A percentile compares a stretch with the other conserved stretches of the same genome.
phyloP scores from a whole-genome alignment of 2,797 vertebrate species.

The Columba guinea region DNA sequence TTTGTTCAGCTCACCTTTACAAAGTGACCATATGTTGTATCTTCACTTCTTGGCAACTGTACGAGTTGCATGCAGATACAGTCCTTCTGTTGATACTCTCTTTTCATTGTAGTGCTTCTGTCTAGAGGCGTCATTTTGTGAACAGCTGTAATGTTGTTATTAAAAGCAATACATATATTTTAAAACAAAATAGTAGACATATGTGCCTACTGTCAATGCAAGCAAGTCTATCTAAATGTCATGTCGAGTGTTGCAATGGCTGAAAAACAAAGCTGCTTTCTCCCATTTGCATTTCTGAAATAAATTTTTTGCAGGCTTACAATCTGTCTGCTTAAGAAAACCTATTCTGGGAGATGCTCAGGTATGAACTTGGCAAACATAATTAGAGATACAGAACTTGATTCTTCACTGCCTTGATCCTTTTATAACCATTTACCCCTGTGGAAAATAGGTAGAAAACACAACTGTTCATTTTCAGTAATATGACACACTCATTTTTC shows the following conservation, averaged over 20 bases:
- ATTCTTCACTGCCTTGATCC: conserved; percentile 23
- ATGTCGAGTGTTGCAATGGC: conserved; percentile 50
- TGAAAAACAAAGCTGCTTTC: conserved; percentile 65
- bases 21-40: conserved; percentile 71
- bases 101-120: conserved; percentile 60
- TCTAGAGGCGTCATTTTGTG: conserved; percentile 66
- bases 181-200: conserved; percentile 72
- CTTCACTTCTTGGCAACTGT: conserved; percentile 57
- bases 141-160: conserved; percentile 75
- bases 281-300: conserved; percentile 53
- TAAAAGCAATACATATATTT: conserved; percentile 72
- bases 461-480: conserved; percentile 65
- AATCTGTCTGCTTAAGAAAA: conserved; percentile 53
- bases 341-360: conserved; percentile 21
- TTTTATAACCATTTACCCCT: conserved; percentile 44
- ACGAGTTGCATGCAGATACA: conserved; percentile 37
- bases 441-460: conserved; percentile 67
- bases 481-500: conserved; percentile 17
- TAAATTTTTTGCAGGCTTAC: conserved; percentile 35
- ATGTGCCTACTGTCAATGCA: conserved; percentile 70
- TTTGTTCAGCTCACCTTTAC: conserved; percentile 72
- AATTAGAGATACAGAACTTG: conserved; percentile 24
- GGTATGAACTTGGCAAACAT: conserved; percentile 24
- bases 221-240: conserved; percentile 65
- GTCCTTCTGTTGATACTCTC: conserved; percentile 55